phyloP scores from a whole-genome alignment of 2,888 invertebrate genomes.

The Drosophila hamatofila region DNA sequence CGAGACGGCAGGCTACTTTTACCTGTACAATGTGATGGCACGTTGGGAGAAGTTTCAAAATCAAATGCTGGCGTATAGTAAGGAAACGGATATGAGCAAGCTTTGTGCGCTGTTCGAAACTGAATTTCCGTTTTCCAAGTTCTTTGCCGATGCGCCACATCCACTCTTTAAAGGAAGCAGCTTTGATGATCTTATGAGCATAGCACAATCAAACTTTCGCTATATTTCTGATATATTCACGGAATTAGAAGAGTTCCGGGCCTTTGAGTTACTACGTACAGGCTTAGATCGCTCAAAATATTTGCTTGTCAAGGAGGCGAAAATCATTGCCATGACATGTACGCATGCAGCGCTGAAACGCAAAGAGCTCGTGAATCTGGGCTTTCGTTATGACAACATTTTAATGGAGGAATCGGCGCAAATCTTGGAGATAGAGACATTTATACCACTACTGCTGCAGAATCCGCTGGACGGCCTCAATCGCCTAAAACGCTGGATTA shows the following conservation, averaged over 20 bases:
- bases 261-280: constrained; percentile 97
- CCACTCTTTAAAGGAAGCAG: constrained; percentile 93
- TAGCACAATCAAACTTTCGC: constrained; percentile 96
- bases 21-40: constrained; percentile 94
- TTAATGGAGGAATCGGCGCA: constrained; percentile 99
- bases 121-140: constrained; percentile 97
- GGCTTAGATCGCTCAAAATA: constrained; percentile 98
- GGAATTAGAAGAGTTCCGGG: constrained; percentile 98
- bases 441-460: constrained; percentile 98
- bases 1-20: constrained; percentile 99
- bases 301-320: constrained; percentile 98
- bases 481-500: constrained; percentile 98
- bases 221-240: constrained; percentile 98
- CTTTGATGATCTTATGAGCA: constrained; percentile 93
- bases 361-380: constrained; percentile 97
- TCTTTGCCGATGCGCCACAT: constrained; percentile 96
- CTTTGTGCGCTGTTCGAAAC: constrained; percentile 87
- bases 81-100: constrained; percentile 50
- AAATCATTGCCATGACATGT: constrained; percentile 99
- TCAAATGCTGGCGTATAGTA: constrained; percentile 59
- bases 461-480: constrained; percentile 98
- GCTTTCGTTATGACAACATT: constrained; percentile 99
- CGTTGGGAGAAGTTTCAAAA: constrained; percentile 95
- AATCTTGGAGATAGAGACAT: constrained; percentile 99
- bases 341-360: constrained; percentile 99